These are phyloP conservation scores for Oreochromis spilurus DNA, from an alignment of 2,113 vertebrate genomes.

Conservation along the genomic window DNA sequence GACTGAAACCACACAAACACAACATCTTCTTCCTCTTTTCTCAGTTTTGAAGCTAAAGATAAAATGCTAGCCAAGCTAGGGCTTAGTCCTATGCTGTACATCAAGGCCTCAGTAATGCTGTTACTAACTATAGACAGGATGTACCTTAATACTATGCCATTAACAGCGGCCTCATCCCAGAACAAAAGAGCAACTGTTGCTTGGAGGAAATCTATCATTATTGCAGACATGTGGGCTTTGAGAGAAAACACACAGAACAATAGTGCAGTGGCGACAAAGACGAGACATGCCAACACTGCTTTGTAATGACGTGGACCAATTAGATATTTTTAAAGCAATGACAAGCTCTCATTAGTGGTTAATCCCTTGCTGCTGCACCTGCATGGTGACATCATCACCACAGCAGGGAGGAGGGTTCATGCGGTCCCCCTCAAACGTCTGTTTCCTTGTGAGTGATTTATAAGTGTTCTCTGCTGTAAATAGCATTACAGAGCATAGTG, in stretches of 20 bases:
- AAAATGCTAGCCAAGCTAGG: not conserved
- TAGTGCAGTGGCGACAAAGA: constrained; percentile 5
- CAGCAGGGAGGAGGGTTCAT: not conserved
- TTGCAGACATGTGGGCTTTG: not conserved
- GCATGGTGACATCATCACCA: constrained; percentile 33
- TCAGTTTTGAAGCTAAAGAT: not conserved
- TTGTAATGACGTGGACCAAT: constrained; percentile 19
- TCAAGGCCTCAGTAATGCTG: constrained; percentile 23
- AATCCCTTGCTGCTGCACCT: constrained; percentile 48
- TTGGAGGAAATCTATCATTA: constrained; percentile 31
- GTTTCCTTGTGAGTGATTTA: not conserved
- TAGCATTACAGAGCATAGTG: not conserved
- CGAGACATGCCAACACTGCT: not conserved
- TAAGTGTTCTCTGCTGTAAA: not conserved
- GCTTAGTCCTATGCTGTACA: not conserved
- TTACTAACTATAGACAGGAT: constrained; percentile 12
- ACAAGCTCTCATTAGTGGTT: constrained; percentile 46
- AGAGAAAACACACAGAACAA: constrained; percentile 9
- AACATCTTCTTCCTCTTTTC: not conserved
- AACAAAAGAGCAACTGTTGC: constrained; percentile 11
- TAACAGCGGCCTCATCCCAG: not conserved
- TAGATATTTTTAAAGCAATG: constrained; percentile 35
- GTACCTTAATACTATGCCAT: constrained; percentile 37
- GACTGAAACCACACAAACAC: not conserved
- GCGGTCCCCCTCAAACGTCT: not conserved